Percentiles rank a stretch among this genome's conserved stretches.
These are phyloP conservation scores for Thecophora atra DNA, from an alignment of 2,888 invertebrate species.

Conservation along the genomic window DNA sequence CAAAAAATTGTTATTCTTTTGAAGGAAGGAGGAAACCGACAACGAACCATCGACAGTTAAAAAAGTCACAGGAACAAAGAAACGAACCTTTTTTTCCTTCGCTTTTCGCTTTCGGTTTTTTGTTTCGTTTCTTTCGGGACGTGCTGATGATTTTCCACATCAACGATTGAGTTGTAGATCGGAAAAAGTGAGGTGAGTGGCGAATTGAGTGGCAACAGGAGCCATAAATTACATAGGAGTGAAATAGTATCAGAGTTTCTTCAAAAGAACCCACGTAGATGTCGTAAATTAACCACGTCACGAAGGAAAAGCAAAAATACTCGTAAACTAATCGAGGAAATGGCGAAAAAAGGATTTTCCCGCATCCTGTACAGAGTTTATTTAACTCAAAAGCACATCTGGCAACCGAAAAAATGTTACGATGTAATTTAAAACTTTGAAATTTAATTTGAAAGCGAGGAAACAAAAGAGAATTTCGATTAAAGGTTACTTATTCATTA, in stretches of 20 bases:
- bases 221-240: slow-evolving; percentile 24
- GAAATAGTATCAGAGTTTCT: not conserved
- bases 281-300: slow-evolving; percentile 10
- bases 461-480: not conserved
- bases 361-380: too few relatives aligned
- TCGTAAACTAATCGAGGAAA: not conserved
- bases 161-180: slow-evolving; percentile 38
- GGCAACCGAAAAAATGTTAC: too few relatives aligned
- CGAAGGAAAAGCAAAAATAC: not conserved
- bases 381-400: too few relatives aligned
- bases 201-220: not conserved
- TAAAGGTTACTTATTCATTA: too few relatives aligned
- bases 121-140: slow-evolving; percentile 30
- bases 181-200: not conserved
- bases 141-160: slow-evolving; percentile 38
- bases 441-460: too few relatives aligned
- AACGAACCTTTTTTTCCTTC: slow-evolving; percentile 11
- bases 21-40: not conserved
- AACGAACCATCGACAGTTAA: not conserved
- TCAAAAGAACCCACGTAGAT: not conserved
- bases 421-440: too few relatives aligned
- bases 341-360: too few relatives aligned
- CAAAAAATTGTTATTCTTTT: not conserved
- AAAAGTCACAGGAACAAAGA: slow-evolving; percentile 25
- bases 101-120: not conserved